A percentile compares a stretch with the other conserved stretches of the same genome.
phyloP scores from a whole-genome alignment of 92 coral and sea anemone genomes.

The Blastomussa wellsi region DNA sequence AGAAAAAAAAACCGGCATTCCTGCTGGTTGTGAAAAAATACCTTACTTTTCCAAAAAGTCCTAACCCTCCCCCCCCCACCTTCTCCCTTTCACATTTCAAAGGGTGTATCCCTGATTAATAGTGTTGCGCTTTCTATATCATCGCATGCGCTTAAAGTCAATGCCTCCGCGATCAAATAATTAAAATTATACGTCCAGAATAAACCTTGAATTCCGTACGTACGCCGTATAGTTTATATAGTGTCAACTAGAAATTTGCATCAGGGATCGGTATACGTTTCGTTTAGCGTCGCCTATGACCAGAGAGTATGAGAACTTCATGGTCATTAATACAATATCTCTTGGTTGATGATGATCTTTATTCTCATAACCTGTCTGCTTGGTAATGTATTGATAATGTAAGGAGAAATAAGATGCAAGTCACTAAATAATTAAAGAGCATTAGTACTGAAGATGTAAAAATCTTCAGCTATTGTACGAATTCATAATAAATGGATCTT shows the following conservation, averaged over 20 bases:
- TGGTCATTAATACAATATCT: background rate
- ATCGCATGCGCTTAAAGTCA: too few relatives aligned
- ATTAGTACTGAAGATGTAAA: background rate
- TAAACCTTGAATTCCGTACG: background rate
- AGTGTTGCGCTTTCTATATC: too few relatives aligned
- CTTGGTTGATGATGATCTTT: background rate
- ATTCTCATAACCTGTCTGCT: background rate
- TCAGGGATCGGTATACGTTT: background rate
- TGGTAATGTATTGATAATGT: background rate
- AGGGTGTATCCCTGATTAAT: too few relatives aligned
- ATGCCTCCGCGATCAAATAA: too few relatives aligned
- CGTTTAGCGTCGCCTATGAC: background rate
- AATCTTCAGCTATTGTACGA: background rate
- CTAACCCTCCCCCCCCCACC: too few relatives aligned
- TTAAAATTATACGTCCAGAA: background rate
- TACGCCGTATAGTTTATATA: background rate
- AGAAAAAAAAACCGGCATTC: too few relatives aligned
- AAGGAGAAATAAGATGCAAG: background rate
- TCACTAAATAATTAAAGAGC: background rate
- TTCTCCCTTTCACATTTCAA: too few relatives aligned
- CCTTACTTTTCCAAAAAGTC: too few relatives aligned
- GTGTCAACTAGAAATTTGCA: background rate
- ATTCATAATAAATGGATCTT: background rate
- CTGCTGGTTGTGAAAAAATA: too few relatives aligned
- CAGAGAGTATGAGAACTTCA: background rate